A percentile compares a stretch with the other conserved stretches of the same genome.
phyloP scores from a whole-genome alignment of 2,888 invertebrate species.

The Drosophila prostipennis region DNA sequence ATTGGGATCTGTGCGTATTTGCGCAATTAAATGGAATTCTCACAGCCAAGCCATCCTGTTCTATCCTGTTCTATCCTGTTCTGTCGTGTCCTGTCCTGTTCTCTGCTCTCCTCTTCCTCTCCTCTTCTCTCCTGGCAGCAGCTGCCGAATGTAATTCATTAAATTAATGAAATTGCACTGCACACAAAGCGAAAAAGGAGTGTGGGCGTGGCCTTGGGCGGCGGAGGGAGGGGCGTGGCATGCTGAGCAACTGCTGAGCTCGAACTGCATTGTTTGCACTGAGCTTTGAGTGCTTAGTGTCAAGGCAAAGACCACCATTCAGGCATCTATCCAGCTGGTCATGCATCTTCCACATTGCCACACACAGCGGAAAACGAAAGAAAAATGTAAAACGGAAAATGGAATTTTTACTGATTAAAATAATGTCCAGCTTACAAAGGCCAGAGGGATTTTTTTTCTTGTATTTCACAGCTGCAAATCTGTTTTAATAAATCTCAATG shows the following conservation, averaged over 20 bases:
- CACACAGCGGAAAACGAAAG: neutral
- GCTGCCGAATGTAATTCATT: conserved; percentile 64
- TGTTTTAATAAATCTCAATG: too few relatives aligned
- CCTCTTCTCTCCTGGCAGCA: conserved; percentile 4
- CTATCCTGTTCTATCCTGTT: too few relatives aligned
- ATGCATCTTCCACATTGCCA: neutral
- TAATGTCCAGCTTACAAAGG: too few relatives aligned
- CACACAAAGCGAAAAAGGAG: conserved; percentile 36
- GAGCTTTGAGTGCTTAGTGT: conserved; percentile 38
- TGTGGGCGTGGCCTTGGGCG: neutral
- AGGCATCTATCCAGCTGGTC: conserved; percentile 13
- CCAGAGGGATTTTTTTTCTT: too few relatives aligned
- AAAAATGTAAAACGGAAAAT: neutral
- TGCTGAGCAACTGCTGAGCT: conserved; percentile 4
- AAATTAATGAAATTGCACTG: conserved; percentile 68
- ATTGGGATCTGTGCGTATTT: conserved; percentile 22
- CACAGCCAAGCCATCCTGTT: neutral
- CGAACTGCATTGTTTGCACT: conserved; percentile 25
- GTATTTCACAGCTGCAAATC: too few relatives aligned
- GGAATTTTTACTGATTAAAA: too few relatives aligned
- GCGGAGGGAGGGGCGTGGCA: neutral
- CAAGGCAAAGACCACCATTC: conserved; percentile 20
- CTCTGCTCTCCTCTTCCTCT: too few relatives aligned
- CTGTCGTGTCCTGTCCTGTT: neutral
- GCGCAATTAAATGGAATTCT: conserved; percentile 62